A percentile compares a stretch with the other conserved stretches of the same genome.
These are phyloP conservation scores for Sinhomidia bicolor DNA, from an alignment of 2,888 invertebrate species.

Conservation along the genomic window DNA sequence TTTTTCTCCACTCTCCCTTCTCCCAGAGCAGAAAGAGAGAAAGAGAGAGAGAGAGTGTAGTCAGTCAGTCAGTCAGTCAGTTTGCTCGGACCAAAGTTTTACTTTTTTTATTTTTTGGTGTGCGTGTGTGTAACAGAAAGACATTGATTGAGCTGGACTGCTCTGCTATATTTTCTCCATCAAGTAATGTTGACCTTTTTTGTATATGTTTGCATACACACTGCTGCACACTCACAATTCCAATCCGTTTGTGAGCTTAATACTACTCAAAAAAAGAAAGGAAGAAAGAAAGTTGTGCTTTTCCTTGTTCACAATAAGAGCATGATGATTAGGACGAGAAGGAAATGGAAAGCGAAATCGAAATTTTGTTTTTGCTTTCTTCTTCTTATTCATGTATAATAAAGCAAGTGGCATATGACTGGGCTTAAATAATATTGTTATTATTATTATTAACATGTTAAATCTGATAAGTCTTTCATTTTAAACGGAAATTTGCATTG, in stretches of 20 bases:
- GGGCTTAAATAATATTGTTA: too few relatives aligned
- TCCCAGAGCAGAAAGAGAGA: too few relatives aligned
- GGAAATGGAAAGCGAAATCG: neutral
- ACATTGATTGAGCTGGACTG: conserved; percentile 46
- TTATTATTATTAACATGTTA: too few relatives aligned
- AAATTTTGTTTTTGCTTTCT: neutral
- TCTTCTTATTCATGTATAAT: too few relatives aligned
- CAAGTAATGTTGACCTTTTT: conserved; percentile 1
- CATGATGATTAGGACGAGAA: neutral
- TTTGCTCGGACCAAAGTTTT: conserved; percentile 11
- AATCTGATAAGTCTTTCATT: too few relatives aligned
- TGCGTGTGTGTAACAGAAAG: neutral
- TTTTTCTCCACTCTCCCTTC: neutral
- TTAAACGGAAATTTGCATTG: too few relatives aligned
- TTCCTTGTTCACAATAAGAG: neutral
- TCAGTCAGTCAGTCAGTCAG: conserved; percentile 23
- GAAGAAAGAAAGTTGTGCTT: too few relatives aligned
- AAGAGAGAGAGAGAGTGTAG: too few relatives aligned
- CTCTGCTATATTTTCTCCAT: neutral
- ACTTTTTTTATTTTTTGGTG: neutral
- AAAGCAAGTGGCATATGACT: too few relatives aligned
- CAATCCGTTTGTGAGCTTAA: neutral
- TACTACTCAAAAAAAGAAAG: too few relatives aligned
- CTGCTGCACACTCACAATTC: neutral
- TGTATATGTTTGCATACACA: too few relatives aligned